Percentiles rank a stretch among this genome's conserved stretches.
These are phyloP conservation scores for Zoroaster sp. DNA, from an alignment of 53 echinoderm and acorn worm species.

Conservation along the genomic window DNA sequence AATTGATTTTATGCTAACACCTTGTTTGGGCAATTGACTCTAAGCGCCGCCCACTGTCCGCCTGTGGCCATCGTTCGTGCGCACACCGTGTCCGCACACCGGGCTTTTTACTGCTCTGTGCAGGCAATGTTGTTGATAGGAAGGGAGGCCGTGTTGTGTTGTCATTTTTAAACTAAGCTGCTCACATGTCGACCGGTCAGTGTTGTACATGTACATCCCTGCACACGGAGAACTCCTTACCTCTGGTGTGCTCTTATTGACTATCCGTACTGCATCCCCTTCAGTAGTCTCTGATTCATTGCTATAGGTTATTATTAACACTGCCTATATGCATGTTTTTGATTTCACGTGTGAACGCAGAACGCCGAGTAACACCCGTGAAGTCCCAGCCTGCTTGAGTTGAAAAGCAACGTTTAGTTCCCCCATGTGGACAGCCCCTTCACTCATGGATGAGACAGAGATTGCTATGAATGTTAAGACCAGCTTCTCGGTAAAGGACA, in stretches of 20 bases:
- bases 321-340: constrained; percentile 1
- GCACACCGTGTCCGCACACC: constrained; percentile 17
- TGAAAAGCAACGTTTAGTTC: not conserved
- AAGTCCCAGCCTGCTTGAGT: not conserved
- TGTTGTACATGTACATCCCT: not conserved
- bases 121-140: not conserved
- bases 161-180: constrained; percentile 3
- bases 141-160: not conserved
- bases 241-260: not conserved
- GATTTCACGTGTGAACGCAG: not conserved
- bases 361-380: not conserved
- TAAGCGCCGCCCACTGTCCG: constrained; percentile 59
- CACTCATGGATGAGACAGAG: constrained; percentile 88
- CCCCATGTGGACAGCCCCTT: constrained; percentile 50
- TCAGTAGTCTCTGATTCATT: not conserved
- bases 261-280: not conserved
- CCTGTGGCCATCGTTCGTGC: constrained; percentile 31
- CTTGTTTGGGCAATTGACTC: constrained; percentile 68
- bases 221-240: not conserved
- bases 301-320: not conserved
- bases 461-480: constrained; percentile 94
- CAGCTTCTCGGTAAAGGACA: constrained; percentile 98
- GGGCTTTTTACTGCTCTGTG: not conserved
- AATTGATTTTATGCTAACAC: constrained; percentile 67
- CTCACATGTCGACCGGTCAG: constrained; percentile 42